These are phyloP conservation scores for Lycia hirtaria DNA, from an alignment of 2,888 invertebrate species.

Conservation along the genomic window DNA sequence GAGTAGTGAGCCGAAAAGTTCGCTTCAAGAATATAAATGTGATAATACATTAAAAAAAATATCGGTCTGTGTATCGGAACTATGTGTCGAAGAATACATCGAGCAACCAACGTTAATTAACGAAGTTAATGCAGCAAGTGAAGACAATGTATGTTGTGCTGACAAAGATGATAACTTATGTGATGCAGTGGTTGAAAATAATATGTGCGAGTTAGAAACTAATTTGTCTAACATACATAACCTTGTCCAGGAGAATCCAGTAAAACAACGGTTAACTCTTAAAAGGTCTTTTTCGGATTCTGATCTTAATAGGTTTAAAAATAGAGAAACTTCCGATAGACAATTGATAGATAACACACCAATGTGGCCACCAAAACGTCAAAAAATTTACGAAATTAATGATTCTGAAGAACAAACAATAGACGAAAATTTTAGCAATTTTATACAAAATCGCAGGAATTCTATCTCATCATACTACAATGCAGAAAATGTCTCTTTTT, in stretches of 20 bases:
- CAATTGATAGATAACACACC: constrained; percentile 44
- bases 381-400: constrained; percentile 51
- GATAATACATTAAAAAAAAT: background rate
- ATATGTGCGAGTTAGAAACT: background rate
- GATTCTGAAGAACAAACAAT: constrained; percentile 52
- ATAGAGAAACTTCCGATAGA: constrained; percentile 40
- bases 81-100: background rate
- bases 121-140: background rate
- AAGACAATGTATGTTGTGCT: background rate
- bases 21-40: background rate
- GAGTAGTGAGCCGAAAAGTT: background rate
- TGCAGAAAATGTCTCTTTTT: constrained; percentile 73
- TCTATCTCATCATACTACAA: constrained; percentile 71
- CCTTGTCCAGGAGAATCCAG: constrained; percentile 12
- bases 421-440: constrained; percentile 57
- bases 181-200: constrained; percentile 5
- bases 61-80: background rate
- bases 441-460: constrained; percentile 71
- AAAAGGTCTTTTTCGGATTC: constrained; percentile 78
- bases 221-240: background rate
- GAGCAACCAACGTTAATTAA: background rate
- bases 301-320: constrained; percentile 54
- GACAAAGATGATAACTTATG: background rate
- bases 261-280: constrained; percentile 46
- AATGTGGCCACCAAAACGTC: constrained; percentile 59